Base-by-base conservation (phyloP, 2,797 vertebrate genomes). In the Natrix natrix region DNA sequence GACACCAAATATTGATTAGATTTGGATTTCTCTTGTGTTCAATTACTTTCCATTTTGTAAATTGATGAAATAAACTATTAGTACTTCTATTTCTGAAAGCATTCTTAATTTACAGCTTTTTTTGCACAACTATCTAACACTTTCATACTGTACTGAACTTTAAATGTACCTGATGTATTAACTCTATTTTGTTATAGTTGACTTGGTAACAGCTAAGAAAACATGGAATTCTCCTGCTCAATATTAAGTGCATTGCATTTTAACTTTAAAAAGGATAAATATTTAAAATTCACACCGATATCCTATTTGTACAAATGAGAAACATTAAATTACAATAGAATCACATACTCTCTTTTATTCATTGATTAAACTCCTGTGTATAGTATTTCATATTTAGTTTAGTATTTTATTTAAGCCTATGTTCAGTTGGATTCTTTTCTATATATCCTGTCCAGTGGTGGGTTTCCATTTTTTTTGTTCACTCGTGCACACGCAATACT, bases 251-350 rank as follows among this genome's bases (percentile, higher is more conserved):
- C 92, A 94, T 89, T 89, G 37, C 83, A 91, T 90, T 88, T 87
- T 91, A 87, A 91, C 56, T 32, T 43, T 48, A 91, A 60, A 94
- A 91, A 89, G 86, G 3, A 66, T 92, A 60, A 89, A 32, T 86
- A 55, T 91, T 91, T 93, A 87, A 63, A 88, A 92, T 91, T 59
- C 22, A 92, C 61, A 54, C 24, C 26, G 43, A 74, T 83, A 69
- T 4, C 37, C 63, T 92, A 86, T 37, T 89, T 92, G 86, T 92
- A 69, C 90, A 94, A 91, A 91, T 92, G 86, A 91, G 56, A 48
- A 32, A 63, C 90, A 37, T 37, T 93, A 83, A 74, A 69, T 89
- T 60, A 74, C 59, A 37, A 66, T 37, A 61, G 83, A 89, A 89
- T 92, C 89, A 59, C 43, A 86, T 43, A 66, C 17, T 88, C 92